Conservation (phyloP, 2,888 invertebrate species). For the Dynastes tityus region DNA sequence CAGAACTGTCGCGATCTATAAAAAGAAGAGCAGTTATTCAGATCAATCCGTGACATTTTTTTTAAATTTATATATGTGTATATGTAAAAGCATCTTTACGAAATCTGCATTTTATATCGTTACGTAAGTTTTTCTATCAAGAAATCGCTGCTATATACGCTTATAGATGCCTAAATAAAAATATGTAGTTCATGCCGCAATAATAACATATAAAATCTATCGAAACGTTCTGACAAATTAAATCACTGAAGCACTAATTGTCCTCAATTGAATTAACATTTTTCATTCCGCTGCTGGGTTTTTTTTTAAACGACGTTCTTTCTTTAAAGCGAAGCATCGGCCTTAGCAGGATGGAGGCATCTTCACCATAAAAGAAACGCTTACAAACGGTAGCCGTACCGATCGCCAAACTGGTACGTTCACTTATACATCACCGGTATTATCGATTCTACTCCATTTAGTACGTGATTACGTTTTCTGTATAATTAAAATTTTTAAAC, state of each 20-base stretch:
- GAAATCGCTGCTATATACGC: no score
- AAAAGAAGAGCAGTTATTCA: no score
- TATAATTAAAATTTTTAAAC: constrained; percentile 47
- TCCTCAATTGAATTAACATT: constrained; percentile 25
- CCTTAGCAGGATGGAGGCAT: neutral
- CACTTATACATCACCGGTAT: neutral
- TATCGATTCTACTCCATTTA: constrained; percentile 32
- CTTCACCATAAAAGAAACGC: neutral
- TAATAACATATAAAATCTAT: neutral
- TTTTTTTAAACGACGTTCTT: neutral
- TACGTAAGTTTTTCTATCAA: no score
- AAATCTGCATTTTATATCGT: no score
- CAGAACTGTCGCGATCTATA: no score
- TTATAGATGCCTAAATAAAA: no score
- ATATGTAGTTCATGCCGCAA: neutral
- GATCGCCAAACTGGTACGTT: neutral
- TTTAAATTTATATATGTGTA: no score
- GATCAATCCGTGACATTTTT: no score
- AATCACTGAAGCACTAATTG: constrained; percentile 19
- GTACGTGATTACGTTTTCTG: constrained; percentile 34
- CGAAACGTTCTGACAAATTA: constrained; percentile 2
- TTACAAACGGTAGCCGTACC: neutral
- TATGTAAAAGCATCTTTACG: no score
- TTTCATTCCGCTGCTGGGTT: neutral
- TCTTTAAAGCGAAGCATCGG: neutral